Base-by-base conservation (phyloP, 2,888 invertebrate genomes). In the Synanthedon tipuliformis region DNA sequence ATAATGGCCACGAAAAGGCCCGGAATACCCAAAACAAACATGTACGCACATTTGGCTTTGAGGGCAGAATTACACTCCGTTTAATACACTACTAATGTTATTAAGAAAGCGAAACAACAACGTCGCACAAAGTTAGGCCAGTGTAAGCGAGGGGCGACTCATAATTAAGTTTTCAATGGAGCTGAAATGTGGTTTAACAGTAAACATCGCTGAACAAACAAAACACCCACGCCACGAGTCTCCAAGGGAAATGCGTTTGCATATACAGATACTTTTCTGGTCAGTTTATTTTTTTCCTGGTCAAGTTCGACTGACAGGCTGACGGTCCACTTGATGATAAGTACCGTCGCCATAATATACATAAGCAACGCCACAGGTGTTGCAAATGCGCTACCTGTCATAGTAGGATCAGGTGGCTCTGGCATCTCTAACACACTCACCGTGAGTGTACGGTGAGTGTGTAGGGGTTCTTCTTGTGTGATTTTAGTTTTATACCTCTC, bases 81-180 rank as follows among this genome's bases (percentile, higher is more conserved):
- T 67, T 68, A 66, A 70, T 68, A 64, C 64, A 56, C 57, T 55
- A 58, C 58, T 71, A 71, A 77, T 71, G 59, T 63, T 59, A 69
- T 73, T 73, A 73, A 68, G 73, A 70, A 71, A 73, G 71, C 59
- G 60, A 63, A 68, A 69, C 63, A 64, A 59, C 62, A 64, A 34
- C 61, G 59, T 64, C 58, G 60, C 57, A 57, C 57, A 54, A 62
- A 69, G 64, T 68, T 62, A 61, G 56, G 51, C 55, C 54, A 57
- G 56, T 62, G 55, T 61, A 53, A 54, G 58, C 58, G 55, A 55
- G 55, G 55, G 62, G 56, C 55, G 61, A 53, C 41, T 51, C 16
- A 67, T 80, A 81, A 80, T 79, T 78, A 75, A 78, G 74, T 81
- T 84, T 81, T 71, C 72, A 72, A 73, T 72, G 68, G 64, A 71